A percentile compares a stretch with the other conserved stretches of the same genome.
These are phyloP conservation scores for Bursaphelenchus mucronatus DNA, from an alignment of 1,140 invertebrate species.

Conservation along the genomic window DNA sequence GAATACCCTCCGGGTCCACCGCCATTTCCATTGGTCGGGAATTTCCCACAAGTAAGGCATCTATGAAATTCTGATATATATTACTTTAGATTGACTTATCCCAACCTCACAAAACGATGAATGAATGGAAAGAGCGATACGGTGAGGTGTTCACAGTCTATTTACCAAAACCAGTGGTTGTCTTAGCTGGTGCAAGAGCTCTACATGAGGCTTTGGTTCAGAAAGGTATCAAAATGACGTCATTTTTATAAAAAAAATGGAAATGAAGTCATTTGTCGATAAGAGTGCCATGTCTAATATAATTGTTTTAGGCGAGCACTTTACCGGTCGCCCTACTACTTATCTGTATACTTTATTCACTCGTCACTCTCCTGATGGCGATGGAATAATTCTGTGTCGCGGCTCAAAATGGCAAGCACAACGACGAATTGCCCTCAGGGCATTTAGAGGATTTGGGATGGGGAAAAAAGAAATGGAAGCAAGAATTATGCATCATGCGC, in stretches of 20 bases:
- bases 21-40: slow-evolving; percentile 61
- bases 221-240: too few species aligned
- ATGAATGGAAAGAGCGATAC: slow-evolving; percentile 35
- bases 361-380: slow-evolving; percentile 41
- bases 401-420: slow-evolving; percentile 37
- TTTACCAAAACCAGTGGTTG: slow-evolving; percentile 44
- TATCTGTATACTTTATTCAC: slow-evolving; percentile 50
- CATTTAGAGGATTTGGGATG: slow-evolving; percentile 50
- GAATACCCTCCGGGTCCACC: slow-evolving; percentile 75
- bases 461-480: slow-evolving; percentile 35
- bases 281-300: slow-evolving; percentile 20
- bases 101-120: slow-evolving; percentile 39
- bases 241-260: too few species aligned
- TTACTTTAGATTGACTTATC: slow-evolving; percentile 33
- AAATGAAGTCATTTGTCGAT: too few species aligned
- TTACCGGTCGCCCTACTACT: slow-evolving; percentile 38
- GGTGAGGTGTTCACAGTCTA: slow-evolving; percentile 46
- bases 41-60: slow-evolving; percentile 21
- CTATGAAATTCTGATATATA: neutral
- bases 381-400: slow-evolving; percentile 37
- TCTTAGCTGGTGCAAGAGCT: slow-evolving; percentile 31
- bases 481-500: slow-evolving; percentile 34
- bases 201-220: slow-evolving; percentile 24
- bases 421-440: slow-evolving; percentile 41
- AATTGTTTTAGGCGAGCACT: slow-evolving; percentile 35